Evolutionary conservation across 2,797 vertebrate genomes (phyloP), one percentile per base, ranked within the genome.

Genomic region (Gallirallus australis): DNA sequence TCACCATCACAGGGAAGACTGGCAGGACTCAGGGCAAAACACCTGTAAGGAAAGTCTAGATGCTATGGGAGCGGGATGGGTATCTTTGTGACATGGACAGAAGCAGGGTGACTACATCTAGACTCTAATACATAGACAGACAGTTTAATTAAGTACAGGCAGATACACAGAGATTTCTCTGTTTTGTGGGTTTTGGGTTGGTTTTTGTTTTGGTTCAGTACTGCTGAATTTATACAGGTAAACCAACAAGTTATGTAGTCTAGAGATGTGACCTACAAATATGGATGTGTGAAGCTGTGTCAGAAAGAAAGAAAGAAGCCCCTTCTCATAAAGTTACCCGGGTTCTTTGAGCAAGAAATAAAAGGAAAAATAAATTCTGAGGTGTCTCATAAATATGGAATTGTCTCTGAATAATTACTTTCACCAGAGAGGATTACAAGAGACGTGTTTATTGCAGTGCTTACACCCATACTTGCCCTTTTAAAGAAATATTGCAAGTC

Each of bases 51-150:
- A 39, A 30, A 53, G 6, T 37, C 6, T 8, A 1, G 11, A 23
- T 24, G 15, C 4, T 47, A 16, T 1, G 0, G 39, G 30, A 64
- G 7, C 1, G 9, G 3, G 10, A 8, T 4, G 3, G 52, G 61
- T 15, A 2, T 47, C 17, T 28, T 33, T 42, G 11, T 52, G 48
- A 5, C 39, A 59, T 1, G 1, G 8, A 31, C 18, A 60, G 37
- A 18, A 63, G 10, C 11, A 59, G 3, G 8, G 11, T n/a, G 28
- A 76, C 52, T 45, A 45, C 18, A 2, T 42, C 33, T 17, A 21
- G 13, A 14, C 3, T 73, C 11, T 76, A 16, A 4, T 42, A 31
- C 12, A 12, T 35, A n/a, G 47, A 37, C 8, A 57, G 17, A 7
- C 9, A 68, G 3, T 56, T 89, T 68, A 4, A 11, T 39, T 54